Conservation (phyloP, 2,888 invertebrate genomes). For the Mythimna albipuncta region DNA sequence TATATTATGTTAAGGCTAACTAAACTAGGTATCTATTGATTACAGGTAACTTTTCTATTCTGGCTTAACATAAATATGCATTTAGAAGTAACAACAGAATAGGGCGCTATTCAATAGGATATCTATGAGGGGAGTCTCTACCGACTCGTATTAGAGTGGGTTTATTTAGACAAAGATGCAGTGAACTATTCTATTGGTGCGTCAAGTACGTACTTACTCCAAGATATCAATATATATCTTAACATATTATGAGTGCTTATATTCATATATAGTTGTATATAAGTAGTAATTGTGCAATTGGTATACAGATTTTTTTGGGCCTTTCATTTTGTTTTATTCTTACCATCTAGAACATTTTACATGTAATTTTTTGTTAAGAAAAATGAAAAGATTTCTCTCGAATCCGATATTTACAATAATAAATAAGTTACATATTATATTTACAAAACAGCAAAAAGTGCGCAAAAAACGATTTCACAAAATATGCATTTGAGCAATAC, state of each 20-base stretch:
- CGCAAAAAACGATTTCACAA: constrained; percentile 90
- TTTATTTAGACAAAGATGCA: constrained; percentile 75
- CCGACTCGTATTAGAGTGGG: constrained; percentile 45
- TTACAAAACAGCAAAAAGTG: constrained; percentile 89
- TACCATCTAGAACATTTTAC: constrained; percentile 73
- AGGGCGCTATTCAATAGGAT: constrained; percentile 43
- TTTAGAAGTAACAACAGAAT: constrained; percentile 41
- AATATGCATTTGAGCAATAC: constrained; percentile 91
- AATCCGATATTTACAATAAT: constrained; percentile 77
- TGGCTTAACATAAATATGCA: constrained; percentile 50
- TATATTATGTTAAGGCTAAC: constrained; percentile 54
- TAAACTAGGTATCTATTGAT: constrained; percentile 62
- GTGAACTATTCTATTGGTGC: constrained; percentile 83
- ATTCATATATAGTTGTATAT: constrained; percentile 80
- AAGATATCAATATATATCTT: constrained; percentile 76
- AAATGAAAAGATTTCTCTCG: constrained; percentile 79
- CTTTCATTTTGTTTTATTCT: constrained; percentile 82
- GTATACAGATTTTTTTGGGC: constrained; percentile 88
- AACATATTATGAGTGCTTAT: constrained; percentile 76
- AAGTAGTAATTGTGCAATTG: constrained; percentile 87
- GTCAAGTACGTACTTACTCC: constrained; percentile 70
- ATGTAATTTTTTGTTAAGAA: constrained; percentile 63
- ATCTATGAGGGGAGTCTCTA: constrained; percentile 48
- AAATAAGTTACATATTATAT: constrained; percentile 79
- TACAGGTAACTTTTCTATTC: constrained; percentile 51